These are phyloP conservation scores for Pristionchus mayeri DNA, from an alignment of 2,888 invertebrate genomes.

Conservation along the genomic window DNA sequence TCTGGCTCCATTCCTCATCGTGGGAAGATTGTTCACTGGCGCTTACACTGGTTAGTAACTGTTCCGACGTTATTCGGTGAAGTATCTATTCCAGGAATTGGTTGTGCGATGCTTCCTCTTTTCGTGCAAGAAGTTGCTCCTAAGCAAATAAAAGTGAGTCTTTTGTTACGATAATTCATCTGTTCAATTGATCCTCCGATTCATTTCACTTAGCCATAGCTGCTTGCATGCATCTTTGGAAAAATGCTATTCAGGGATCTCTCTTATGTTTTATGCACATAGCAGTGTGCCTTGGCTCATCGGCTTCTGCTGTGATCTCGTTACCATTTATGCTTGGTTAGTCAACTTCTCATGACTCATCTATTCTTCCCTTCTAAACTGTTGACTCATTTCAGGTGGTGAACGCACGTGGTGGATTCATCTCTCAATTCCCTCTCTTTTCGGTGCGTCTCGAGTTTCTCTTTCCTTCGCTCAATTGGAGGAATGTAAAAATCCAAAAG, in stretches of 20 bases:
- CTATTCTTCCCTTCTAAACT: neutral
- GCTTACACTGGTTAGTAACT: slow-evolving; percentile 54
- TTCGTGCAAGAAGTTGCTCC: slow-evolving; percentile 71
- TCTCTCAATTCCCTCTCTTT: slow-evolving; percentile 62
- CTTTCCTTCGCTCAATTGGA: too few relatives aligned
- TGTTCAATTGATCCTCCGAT: too few relatives aligned
- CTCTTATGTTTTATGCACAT: slow-evolving; percentile 71
- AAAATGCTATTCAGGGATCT: slow-evolving; percentile 55
- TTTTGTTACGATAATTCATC: slow-evolving; percentile 42
- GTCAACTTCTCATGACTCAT: neutral
- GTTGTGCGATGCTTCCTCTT: slow-evolving; percentile 67
- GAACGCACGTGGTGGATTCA: slow-evolving; percentile 64
- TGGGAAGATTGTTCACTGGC: slow-evolving; percentile 57
- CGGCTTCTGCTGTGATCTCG: slow-evolving; percentile 69
- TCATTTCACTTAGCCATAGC: too few relatives aligned
- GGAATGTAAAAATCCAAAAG: too few relatives aligned
- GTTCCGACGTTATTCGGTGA: too few relatives aligned
- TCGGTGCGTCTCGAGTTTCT: slow-evolving; percentile 52
- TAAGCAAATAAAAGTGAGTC: slow-evolving; percentile 69
- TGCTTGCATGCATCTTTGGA: too few relatives aligned
- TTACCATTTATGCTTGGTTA: slow-evolving; percentile 63
- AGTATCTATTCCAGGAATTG: slow-evolving; percentile 57
- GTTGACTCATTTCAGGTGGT: slow-evolving; percentile 53
- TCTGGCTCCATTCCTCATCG: slow-evolving; percentile 58
- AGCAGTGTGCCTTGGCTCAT: slow-evolving; percentile 69